Conservation (phyloP, 2,797 vertebrate genomes). For the Antennarius maculatus region DNA sequence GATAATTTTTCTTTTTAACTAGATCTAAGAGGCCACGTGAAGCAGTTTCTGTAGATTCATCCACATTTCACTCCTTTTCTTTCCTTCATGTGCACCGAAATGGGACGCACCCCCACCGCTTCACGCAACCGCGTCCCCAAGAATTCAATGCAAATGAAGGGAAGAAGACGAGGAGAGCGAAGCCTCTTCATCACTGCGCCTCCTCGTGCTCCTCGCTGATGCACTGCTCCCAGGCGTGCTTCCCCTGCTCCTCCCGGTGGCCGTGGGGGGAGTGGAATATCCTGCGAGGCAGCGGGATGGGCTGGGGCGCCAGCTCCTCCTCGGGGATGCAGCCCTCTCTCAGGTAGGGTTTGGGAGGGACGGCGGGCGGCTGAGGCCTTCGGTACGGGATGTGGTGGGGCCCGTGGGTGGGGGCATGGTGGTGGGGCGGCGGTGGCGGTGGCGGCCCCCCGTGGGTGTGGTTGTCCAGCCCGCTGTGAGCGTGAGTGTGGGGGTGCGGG, state of each 20-base stretch:
- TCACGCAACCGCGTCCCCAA: conserved; percentile 15
- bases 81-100: conserved; percentile 60
- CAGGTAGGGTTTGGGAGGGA: conserved; percentile 94
- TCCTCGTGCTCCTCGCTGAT: conserved; percentile 90
- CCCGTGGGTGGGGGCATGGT: conserved; percentile 66
- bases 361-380: conserved; percentile 88
- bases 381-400: conserved; percentile 87
- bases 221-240: conserved; percentile 94
- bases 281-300: conserved; percentile 94
- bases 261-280: conserved; percentile 89
- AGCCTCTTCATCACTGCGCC: conserved; percentile 64
- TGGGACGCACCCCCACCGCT: conserved; percentile 1
- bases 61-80: conserved; percentile 30
- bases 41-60: conserved; percentile 40
- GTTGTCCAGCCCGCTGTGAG: conserved; percentile 73
- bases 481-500: conserved; percentile 77
- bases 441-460: conserved; percentile 78
- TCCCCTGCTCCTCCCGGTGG: conserved; percentile 90
- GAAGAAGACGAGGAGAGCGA: conserved; percentile 48
- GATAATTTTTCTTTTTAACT: conserved; percentile 48
- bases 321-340: conserved; percentile 90
- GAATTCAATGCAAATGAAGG: conserved; percentile 57
- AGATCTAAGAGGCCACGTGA: conserved; percentile 41
- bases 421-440: conserved; percentile 59
- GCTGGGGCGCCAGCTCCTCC: conserved; percentile 87